Base-by-base conservation (phyloP, 2,888 invertebrate genomes). In the Thymelicus lineola region DNA sequence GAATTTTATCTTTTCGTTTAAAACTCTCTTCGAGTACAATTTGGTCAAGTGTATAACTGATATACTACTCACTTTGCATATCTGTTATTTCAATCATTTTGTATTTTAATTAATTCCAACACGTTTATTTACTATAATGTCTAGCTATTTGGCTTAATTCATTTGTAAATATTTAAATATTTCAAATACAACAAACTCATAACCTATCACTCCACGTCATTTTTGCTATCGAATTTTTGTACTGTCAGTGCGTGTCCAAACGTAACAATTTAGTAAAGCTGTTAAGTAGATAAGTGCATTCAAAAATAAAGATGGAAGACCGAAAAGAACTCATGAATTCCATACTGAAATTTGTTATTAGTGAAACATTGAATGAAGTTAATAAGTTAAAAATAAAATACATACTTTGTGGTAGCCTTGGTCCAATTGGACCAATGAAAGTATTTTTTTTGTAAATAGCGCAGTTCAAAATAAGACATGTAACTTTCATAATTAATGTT, bases 31-130 rank as follows among this genome's bases (percentile, higher is more conserved):
- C 5, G 46, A n/a, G 15, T n/a, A 20, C 45, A 17, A 46, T 62
- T 14, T 48, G 17, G 50, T 15, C n/a, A 42, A 28, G 12, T 45
- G 3, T 20, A 20, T 72, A 73, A 58, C 73, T 69, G 20, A 45
- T 50, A 9, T 46, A 62, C 77, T 80, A 95, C 96, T 95, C 93
- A 97, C 97, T 97, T 91, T 97, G 97, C 38, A 96, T 95, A 82
- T 97, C 97, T 75, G 97, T 96, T 82, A 97, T 96, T 88, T 97
- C 97, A 86, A 97, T 97, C 97, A 97, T 97, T 82, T 88, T 95
- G 80, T 72, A 74, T 61, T 62, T 67, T 78, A 78, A 73, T 73
- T 78, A 60, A 65, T 76, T 73, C 66, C 66, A 72, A 42, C 28
- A 60, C 50, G 48, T 50, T 36, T 66, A 46, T n/a, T 15, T 53